Evolutionary conservation across 2,888 invertebrate genomes (phyloP).

Genomic region (Cerceris rybyensis): DNA sequence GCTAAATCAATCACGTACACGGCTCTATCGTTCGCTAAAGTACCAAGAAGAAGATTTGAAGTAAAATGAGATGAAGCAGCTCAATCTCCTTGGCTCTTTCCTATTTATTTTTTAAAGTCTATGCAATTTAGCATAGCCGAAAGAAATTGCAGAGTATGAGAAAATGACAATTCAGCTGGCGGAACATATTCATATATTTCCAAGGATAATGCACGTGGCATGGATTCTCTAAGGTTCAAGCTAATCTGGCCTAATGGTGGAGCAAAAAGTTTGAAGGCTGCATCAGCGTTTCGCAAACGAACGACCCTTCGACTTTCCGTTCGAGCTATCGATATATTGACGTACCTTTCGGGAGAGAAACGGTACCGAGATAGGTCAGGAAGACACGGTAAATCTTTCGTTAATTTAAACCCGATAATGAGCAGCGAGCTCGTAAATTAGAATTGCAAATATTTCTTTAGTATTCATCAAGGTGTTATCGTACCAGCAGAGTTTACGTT

Average conservation of each 20-base stretch:
- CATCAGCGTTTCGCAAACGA: conserved; percentile 11
- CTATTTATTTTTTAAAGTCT: no score
- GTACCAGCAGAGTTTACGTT: neutral
- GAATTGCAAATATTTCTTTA: neutral
- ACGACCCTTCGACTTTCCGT: conserved; percentile 4
- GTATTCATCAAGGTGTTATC: neutral
- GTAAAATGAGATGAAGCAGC: no score
- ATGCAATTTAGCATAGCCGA: no score
- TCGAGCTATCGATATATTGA: conserved; percentile 7
- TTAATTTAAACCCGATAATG: conserved; percentile 22
- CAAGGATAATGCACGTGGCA: neutral
- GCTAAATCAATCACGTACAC: no score
- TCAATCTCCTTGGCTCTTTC: no score
- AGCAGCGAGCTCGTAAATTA: neutral
- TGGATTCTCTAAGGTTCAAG: conserved; percentile 5
- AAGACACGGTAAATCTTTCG: conserved; percentile 27
- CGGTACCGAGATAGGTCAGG: neutral
- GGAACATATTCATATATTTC: conserved; percentile 5
- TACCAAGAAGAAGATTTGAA: no score
- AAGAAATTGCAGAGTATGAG: neutral
- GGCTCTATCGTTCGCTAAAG: no score
- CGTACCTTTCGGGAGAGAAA: conserved; percentile 4
- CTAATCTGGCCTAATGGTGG: conserved; percentile 7
- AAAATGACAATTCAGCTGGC: neutral
- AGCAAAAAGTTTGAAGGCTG: conserved; percentile 8